Evolutionary conservation across 2,888 invertebrate species (phyloP).

Genomic region (Physocephala rufipes): DNA sequence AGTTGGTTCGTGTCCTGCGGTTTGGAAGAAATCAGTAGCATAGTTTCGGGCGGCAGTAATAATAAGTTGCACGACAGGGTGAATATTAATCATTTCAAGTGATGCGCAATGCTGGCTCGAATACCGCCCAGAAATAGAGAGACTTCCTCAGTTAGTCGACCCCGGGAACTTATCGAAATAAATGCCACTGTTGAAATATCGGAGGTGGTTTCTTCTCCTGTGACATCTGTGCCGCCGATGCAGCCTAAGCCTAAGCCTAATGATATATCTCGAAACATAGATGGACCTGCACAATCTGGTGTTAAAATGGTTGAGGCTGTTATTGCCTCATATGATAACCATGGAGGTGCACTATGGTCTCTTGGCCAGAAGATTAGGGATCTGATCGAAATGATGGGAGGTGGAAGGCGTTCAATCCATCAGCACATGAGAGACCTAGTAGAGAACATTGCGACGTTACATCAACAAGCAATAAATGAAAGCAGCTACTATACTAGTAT

Average conservation of each 20-base stretch:
- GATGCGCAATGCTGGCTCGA: neutral
- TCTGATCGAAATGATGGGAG: constrained; percentile 14
- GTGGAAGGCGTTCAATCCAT: constrained; percentile 8
- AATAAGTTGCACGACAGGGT: neutral
- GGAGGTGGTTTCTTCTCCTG: neutral
- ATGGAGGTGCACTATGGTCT: neutral
- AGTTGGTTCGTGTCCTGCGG: no score
- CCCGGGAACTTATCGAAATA: neutral
- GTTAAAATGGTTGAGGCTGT: neutral
- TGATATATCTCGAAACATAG: no score
- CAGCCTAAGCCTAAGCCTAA: no score
- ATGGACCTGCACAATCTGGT: neutral
- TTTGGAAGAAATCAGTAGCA: no score
- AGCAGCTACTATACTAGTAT: neutral
- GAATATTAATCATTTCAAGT: neutral
- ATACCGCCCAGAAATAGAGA: neutral
- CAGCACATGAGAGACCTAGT: constrained; percentile 11
- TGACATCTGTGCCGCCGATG: neutral
- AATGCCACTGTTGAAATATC: neutral
- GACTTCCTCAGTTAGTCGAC: neutral
- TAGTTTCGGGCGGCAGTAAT: constrained; percentile 3
- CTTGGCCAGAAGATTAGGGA: neutral
- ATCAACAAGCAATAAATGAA: neutral
- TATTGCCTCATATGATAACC: neutral
- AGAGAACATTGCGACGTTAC: neutral